These are phyloP conservation scores for Aphidius colemani DNA, from an alignment of 2,888 invertebrate species.

Conservation along the genomic window DNA sequence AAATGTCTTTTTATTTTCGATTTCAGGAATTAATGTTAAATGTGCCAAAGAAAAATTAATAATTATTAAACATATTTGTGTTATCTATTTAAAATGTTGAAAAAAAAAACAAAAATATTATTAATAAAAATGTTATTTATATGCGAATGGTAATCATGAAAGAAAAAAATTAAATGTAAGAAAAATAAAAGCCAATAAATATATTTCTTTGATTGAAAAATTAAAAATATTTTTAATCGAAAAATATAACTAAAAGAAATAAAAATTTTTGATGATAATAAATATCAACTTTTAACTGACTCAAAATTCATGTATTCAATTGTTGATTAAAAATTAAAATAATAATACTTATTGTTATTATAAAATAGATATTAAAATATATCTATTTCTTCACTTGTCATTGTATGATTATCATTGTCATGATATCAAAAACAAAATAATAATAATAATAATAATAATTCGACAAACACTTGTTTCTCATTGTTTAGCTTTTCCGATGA, in stretches of 20 bases:
- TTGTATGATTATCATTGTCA: constrained; percentile 19
- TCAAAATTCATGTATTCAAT: too few relatives aligned
- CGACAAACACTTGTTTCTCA: constrained; percentile 31
- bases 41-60: constrained; percentile 48
- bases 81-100: constrained; percentile 56
- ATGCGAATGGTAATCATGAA: constrained; percentile 26
- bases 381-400: too few relatives aligned
- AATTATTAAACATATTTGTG: constrained; percentile 46
- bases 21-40: constrained; percentile 45
- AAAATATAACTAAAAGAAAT: not conserved
- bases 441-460: constrained; percentile 21
- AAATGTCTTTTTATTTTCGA: not conserved
- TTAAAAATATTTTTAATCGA: not conserved
- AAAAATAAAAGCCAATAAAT: not conserved
- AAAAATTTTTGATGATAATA: not conserved
- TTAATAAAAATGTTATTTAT: constrained; percentile 30
- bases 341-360: too few relatives aligned
- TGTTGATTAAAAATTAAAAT: too few relatives aligned
- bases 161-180: not conserved
- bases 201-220: not conserved
- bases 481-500: constrained; percentile 26
- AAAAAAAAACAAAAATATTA: constrained; percentile 34
- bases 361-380: too few relatives aligned
- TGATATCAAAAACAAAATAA: constrained; percentile 29
- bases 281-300: too few relatives aligned